Percentiles rank a stretch among this genome's conserved stretches.
phyloP scores from a whole-genome alignment of 2,888 invertebrate genomes.

The Sceliomorpha sp. region DNA sequence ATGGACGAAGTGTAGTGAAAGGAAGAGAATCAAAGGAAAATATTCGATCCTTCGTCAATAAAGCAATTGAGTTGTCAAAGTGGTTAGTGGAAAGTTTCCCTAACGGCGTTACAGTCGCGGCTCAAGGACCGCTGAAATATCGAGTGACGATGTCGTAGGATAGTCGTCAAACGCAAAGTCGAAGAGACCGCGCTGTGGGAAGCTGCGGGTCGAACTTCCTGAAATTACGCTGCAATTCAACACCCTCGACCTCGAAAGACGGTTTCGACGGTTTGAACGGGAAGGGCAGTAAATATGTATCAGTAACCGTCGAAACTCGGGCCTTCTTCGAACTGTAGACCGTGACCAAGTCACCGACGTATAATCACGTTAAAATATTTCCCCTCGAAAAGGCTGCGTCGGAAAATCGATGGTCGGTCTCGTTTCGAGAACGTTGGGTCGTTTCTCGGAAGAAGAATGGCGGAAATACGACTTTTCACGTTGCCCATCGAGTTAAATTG shows the following conservation, averaged over 20 bases:
- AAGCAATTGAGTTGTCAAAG: conserved; percentile 31
- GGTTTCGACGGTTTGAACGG: conserved; percentile 43
- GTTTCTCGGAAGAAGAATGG: too few species aligned
- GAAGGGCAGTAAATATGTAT: conserved; percentile 55
- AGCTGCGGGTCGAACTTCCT: conserved; percentile 57
- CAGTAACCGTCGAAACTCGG: conserved; percentile 52
- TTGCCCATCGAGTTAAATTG: too few species aligned
- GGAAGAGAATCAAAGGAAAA: too few species aligned
- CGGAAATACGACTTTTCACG: too few species aligned
- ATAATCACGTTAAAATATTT: conserved; percentile 52
- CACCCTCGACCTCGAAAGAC: conserved; percentile 61
- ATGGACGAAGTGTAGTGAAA: too few species aligned
- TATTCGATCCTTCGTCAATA: conserved; percentile 14
- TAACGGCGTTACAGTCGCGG: conserved; percentile 34
- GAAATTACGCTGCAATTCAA: conserved; percentile 61
- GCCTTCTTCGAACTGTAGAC: conserved; percentile 33
- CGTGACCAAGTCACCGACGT: conserved; percentile 44
- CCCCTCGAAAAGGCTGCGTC: conserved; percentile 42
- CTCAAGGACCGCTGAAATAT: conserved; percentile 50
- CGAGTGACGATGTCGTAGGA: conserved; percentile 46
- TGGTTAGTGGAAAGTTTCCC: conserved; percentile 44
- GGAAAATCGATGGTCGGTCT: conserved; percentile 43
- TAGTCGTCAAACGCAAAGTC: conserved; percentile 41
- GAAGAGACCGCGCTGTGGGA: conserved; percentile 43
- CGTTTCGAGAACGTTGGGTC: conserved; percentile 1